Evolutionary conservation across 2,888 invertebrate genomes (phyloP).

Genomic region (Ceratothoa steindachneri): DNA sequence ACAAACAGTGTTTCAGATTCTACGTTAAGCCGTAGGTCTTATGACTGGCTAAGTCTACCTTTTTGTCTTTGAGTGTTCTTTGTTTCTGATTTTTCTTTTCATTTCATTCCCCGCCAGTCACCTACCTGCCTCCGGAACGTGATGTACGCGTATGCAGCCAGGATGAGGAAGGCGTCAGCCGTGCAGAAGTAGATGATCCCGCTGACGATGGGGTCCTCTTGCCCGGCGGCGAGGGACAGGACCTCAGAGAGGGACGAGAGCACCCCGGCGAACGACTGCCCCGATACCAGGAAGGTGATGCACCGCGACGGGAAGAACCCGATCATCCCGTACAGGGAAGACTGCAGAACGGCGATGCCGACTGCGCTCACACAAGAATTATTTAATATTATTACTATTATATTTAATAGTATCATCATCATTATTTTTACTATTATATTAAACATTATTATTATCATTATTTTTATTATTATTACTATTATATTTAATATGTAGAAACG

Average conservation of each 20-base stretch:
- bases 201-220: constrained; percentile 59
- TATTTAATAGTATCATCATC: neutral
- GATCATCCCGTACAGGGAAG: constrained; percentile 78
- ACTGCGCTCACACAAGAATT: constrained; percentile 13
- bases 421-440: neutral
- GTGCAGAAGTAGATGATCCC: constrained; percentile 86
- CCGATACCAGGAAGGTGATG: constrained; percentile 77
- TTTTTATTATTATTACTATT: too few species aligned
- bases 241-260: constrained; percentile 62
- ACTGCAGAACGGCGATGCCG: constrained; percentile 58
- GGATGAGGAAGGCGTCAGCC: constrained; percentile 68
- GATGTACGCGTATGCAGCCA: constrained; percentile 60
- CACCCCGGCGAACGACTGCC: constrained; percentile 89
- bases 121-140: too few species aligned
- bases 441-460: neutral
- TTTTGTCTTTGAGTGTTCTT: too few species aligned
- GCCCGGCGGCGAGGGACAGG: constrained; percentile 26
- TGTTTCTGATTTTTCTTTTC: too few species aligned
- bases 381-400: neutral
- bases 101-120: too few species aligned
- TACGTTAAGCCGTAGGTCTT: too few species aligned
- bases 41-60: too few species aligned
- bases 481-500: too few species aligned
- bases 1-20: too few species aligned
- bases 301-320: constrained; percentile 83